phyloP scores from a whole-genome alignment of 1,140 invertebrate genomes.

The Portunus trituberculatus region DNA sequence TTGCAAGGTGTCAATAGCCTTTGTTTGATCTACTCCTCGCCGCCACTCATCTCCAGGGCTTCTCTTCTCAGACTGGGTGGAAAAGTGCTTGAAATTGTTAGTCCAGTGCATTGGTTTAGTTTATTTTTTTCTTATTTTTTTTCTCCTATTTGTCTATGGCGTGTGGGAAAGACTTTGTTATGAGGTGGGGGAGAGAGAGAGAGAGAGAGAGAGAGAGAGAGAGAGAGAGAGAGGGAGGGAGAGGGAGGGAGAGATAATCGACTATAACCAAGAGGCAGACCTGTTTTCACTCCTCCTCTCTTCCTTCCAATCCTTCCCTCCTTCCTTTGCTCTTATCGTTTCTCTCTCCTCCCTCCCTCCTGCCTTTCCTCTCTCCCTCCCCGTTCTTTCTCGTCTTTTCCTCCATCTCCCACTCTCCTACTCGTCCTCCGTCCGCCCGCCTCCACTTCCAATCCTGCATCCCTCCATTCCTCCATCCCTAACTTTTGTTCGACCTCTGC shows the following conservation, averaged over 20 bases:
- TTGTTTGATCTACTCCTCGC: neutral
- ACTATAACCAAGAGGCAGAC: neutral
- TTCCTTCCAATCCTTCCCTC: neutral
- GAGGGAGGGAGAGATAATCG: constrained; percentile 30
- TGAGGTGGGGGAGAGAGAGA: constrained; percentile 1
- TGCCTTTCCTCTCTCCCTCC: neutral
- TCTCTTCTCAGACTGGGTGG: neutral
- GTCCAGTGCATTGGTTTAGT: neutral
- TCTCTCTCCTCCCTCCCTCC: neutral
- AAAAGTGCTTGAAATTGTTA: too few relatives aligned
- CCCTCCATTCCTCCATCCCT: neutral
- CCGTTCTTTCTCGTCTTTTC: neutral
- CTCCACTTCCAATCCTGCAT: neutral
- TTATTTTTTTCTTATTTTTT: neutral
- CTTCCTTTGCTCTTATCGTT: neutral
- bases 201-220: constrained; percentile 40
- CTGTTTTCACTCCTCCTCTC: neutral
- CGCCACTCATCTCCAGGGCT: neutral
- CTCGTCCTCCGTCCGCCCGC: neutral
- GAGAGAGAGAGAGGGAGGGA: constrained; percentile 2
- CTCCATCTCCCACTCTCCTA: neutral
- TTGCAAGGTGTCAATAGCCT: neutral
- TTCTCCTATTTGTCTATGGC: neutral
- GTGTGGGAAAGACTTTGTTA: neutral
- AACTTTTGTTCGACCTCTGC: constrained; percentile 12